A percentile compares a stretch with the other conserved stretches of the same genome.
These are phyloP conservation scores for Spodoptera litura DNA, from an alignment of 1,140 invertebrate genomes.

Conservation along the genomic window DNA sequence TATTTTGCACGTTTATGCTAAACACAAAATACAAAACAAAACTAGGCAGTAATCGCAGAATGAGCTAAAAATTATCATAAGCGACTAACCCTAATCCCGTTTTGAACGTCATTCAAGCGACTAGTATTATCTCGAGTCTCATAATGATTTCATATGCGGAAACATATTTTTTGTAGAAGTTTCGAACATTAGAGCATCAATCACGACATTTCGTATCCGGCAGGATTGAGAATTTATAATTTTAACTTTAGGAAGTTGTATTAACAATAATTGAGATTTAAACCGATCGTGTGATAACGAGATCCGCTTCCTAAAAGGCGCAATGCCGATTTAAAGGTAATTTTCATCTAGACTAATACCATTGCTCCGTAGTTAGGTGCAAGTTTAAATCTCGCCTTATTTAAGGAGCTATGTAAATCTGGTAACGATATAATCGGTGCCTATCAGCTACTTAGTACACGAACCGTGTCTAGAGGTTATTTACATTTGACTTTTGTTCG, in stretches of 20 bases:
- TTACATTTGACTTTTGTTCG: conserved; percentile 84
- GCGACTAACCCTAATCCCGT: conserved; percentile 31
- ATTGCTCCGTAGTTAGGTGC: conserved; percentile 57
- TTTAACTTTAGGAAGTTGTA: conserved; percentile 79
- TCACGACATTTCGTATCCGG: conserved; percentile 74
- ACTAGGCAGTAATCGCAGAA: conserved; percentile 5
- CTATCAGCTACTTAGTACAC: conserved; percentile 61
- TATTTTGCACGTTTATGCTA: conserved; percentile 12
- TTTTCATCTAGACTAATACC: conserved; percentile 54
- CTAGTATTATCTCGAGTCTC: conserved; percentile 55
- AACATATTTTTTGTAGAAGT: conserved; percentile 53
- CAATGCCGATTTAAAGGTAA: conserved; percentile 9
- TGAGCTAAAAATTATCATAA: conserved; percentile 21
- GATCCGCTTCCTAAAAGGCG: conserved; percentile 73
- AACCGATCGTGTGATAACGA: conserved; percentile 69
- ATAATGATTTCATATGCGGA: conserved; percentile 81
- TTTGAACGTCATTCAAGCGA: conserved; percentile 18
- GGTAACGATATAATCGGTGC: conserved; percentile 57
- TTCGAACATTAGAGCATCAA: conserved; percentile 63
- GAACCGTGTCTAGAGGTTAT: conserved; percentile 76
- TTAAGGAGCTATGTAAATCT: conserved; percentile 55
- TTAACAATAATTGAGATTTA: conserved; percentile 68
- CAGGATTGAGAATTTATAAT: conserved; percentile 70
- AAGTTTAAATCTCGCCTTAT: conserved; percentile 3
- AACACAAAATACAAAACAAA: background rate